Percentiles rank a stretch among this genome's conserved stretches.
Conservation (phyloP, 1,140 invertebrate genomes). For the Euwallacea fornicatus region DNA sequence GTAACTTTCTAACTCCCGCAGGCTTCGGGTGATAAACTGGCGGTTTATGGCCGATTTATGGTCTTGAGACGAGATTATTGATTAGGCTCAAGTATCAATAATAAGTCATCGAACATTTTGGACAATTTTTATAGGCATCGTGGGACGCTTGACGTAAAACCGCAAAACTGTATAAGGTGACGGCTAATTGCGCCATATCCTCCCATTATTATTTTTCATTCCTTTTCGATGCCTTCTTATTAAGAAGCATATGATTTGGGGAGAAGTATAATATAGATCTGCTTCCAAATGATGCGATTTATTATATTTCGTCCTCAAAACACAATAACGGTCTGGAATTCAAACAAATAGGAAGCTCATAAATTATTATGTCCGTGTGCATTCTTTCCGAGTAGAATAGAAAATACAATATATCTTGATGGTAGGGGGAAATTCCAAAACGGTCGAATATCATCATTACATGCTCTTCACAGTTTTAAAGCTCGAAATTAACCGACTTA, state of each 20-base stretch:
- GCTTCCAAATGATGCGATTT: background rate
- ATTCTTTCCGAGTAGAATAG: constrained; percentile 6
- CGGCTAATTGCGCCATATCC: too few species aligned
- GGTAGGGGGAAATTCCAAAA: background rate
- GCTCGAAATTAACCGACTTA: too few species aligned
- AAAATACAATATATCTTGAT: constrained; percentile 4
- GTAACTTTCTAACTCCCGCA: constrained; percentile 15
- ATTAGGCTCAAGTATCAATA: constrained; percentile 9
- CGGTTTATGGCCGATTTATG: constrained; percentile 22
- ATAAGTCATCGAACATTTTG: constrained; percentile 5
- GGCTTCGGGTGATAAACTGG: constrained; percentile 10
- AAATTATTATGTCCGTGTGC: constrained; percentile 2
- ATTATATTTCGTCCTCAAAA: background rate
- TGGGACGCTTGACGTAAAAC: background rate
- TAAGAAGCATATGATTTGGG: too few species aligned
- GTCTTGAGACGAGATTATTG: constrained; percentile 14
- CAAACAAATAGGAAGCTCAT: constrained; percentile 5
- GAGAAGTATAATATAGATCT: too few species aligned
- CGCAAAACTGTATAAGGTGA: background rate
- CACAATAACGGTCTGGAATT: constrained; percentile 10
- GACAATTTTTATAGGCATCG: background rate
- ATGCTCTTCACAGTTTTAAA: too few species aligned
- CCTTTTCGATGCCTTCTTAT: too few species aligned
- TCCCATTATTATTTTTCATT: too few species aligned
- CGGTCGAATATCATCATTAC: too few species aligned